Percentiles rank a stretch among this genome's conserved stretches.
Evolutionary conservation across 2,797 vertebrate genomes (phyloP).

Genomic region (Pseudopleuronectes americanus): DNA sequence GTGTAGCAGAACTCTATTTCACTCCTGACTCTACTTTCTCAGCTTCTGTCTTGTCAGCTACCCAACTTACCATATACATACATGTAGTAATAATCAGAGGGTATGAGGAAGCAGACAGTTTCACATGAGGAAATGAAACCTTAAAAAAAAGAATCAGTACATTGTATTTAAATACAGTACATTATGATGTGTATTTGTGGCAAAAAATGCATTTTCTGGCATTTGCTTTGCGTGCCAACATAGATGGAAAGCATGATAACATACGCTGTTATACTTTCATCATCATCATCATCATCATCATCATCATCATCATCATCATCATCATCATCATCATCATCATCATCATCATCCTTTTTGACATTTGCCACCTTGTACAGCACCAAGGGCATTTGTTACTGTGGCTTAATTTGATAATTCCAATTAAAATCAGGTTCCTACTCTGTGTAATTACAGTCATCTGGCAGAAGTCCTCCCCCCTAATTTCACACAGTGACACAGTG

Average conservation of each 20-base stretch:
- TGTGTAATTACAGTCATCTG: slow-evolving; percentile 75
- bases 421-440: slow-evolving; percentile 68
- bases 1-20: neutral
- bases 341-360: slow-evolving; percentile 19
- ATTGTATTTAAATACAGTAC: slow-evolving; percentile 15
- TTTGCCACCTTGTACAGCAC: slow-evolving; percentile 31
- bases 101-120: slow-evolving; percentile 30
- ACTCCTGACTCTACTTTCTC: neutral
- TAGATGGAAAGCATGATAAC: neutral
- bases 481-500: slow-evolving; percentile 54
- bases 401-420: slow-evolving; percentile 63
- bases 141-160: slow-evolving; percentile 22
- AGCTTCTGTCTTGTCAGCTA: neutral
- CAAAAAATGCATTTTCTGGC: neutral
- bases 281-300: neutral
- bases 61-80: neutral
- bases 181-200: neutral
- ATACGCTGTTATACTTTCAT: neutral
- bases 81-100: slow-evolving; percentile 7
- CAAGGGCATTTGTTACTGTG: slow-evolving; percentile 38
- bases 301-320: neutral
- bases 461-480: slow-evolving; percentile 43
- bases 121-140: slow-evolving; percentile 47
- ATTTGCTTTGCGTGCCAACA: neutral
- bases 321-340: neutral